Evolutionary conservation across 2,888 invertebrate genomes (phyloP), one percentile per base, ranked within the genome.

Genomic region (Dolomedes plantarius): DNA sequence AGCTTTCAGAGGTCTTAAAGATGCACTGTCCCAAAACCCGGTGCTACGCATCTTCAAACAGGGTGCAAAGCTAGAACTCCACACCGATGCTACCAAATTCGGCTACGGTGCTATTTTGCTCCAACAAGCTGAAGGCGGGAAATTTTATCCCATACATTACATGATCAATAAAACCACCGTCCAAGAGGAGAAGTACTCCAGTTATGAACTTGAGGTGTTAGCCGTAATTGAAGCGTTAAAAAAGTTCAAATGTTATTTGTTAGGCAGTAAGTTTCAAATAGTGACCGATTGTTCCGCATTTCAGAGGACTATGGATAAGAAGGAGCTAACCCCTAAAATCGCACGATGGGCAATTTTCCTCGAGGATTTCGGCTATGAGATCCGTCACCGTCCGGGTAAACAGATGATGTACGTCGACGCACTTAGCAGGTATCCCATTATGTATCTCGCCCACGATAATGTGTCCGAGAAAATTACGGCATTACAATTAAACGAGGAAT

Each of bases 211-310:
- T n/a, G n/a, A n/a, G n/a, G n/a, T n/a, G n/a, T n/a, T 75, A 1
- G 75, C 65, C 9, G 19, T 75, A 1, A 64, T 75, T 11, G 62
- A 64, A 36, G 62, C 39, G 1, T 27, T 75, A 16, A 64, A 75
- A 23, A 64, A 75, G 36, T 75, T 75, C n/a, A 23, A 75, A 1
- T 39, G 32, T 11, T 75, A 64, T 13, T 39, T 75, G 0, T 27
- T 65, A 1, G 64, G n/a, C n/a, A n/a, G n/a, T n/a, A n/a, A n/a
- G 76, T 11, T 76, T 19, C 67, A 39, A 23, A 76, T 76, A 0
- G 46, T 76, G 1, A 76, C 76, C 0, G 76, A 76, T 36, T 76
- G 76, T 67, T 7, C 11, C 1, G 65, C 68, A 7, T 67, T 76
- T 19, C 67, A 67, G 39, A 41, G 65, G 13, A 67, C 76, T n/a